Percentiles rank a stretch among this genome's conserved stretches.
Conservation (phyloP, 2,797 vertebrate genomes). For the Tangara arthus region DNA sequence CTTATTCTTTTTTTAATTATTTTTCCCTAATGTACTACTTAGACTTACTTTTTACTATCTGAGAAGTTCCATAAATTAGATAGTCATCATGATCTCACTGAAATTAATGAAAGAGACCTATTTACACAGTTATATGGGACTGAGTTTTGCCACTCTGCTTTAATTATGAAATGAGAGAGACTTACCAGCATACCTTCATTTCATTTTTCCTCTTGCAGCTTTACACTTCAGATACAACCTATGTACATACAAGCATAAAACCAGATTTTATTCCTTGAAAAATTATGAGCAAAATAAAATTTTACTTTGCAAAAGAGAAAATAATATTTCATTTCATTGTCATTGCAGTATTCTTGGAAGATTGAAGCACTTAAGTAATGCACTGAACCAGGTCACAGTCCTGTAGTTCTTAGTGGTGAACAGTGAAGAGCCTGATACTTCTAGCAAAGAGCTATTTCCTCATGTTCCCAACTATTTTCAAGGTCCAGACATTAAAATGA, state of each 20-base stretch:
- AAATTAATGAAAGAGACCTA: background rate
- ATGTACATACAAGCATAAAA: background rate
- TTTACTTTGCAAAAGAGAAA: background rate
- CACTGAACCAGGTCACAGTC: background rate
- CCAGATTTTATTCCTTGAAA: background rate
- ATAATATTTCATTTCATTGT: background rate
- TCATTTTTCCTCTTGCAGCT: background rate
- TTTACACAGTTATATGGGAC: background rate
- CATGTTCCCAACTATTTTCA: background rate
- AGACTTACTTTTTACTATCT: background rate
- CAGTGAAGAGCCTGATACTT: background rate
- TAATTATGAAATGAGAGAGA: background rate
- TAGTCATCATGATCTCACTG: background rate
- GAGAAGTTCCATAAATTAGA: background rate
- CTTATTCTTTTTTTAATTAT: background rate
- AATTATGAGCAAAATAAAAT: background rate
- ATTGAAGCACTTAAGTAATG: background rate
- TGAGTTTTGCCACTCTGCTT: background rate
- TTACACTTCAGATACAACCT: background rate
- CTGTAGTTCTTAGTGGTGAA: background rate
- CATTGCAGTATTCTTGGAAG: background rate
- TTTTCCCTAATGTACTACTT: background rate
- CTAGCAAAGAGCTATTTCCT: background rate
- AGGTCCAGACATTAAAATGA: background rate
- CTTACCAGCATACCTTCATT: background rate